phyloP scores from a whole-genome alignment of 2,113 vertebrate species.

The Plectropomus leopardus region DNA sequence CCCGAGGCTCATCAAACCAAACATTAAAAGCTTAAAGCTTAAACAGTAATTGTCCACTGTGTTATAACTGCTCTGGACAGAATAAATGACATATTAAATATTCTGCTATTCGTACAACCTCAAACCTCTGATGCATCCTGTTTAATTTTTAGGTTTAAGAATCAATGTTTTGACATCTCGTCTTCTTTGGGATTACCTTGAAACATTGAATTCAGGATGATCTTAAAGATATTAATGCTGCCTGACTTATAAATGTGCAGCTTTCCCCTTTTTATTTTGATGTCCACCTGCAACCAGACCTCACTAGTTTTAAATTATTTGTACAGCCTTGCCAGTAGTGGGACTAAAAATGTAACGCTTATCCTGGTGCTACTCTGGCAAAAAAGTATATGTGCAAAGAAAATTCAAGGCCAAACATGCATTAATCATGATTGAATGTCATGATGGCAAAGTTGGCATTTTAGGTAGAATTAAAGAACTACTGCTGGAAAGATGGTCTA shows the following conservation, averaged over 20 bases:
- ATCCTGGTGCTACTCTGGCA: background rate
- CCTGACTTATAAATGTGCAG: background rate
- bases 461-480: background rate
- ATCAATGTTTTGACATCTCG: background rate
- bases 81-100: background rate
- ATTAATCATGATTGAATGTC: background rate
- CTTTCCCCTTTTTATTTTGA: background rate
- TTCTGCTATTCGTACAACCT: background rate
- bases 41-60: background rate
- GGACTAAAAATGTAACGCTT: background rate
- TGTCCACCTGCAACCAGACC: background rate
- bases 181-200: background rate
- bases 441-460: background rate
- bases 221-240: background rate
- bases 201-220: background rate
- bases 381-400: background rate
- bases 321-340: background rate
- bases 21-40: background rate
- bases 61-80: background rate
- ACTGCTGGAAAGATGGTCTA: too few species aligned
- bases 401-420: background rate
- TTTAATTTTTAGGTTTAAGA: background rate
- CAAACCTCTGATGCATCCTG: background rate
- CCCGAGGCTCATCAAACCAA: slow-evolving; percentile 17
- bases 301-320: background rate